A percentile compares a stretch with the other conserved stretches of the same genome.
Conservation (phyloP, 2,797 vertebrate genomes). For the Ctenopoma multispine region DNA sequence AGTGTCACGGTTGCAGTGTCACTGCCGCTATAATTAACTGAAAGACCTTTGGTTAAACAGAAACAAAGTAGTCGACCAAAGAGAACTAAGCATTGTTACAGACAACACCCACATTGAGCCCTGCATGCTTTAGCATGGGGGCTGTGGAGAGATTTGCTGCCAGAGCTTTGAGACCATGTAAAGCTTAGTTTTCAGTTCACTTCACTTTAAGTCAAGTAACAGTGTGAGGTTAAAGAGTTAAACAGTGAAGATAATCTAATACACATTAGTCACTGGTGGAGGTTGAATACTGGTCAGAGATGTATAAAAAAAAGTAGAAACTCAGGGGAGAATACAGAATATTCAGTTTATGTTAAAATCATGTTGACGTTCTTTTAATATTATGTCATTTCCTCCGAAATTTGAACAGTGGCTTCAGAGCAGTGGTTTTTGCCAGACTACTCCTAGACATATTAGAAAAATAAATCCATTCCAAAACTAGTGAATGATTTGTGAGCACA, state of each 20-base stretch:
- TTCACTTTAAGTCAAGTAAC: not conserved
- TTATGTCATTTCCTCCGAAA: slow-evolving; percentile 49
- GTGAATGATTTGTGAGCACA: slow-evolving; percentile 71
- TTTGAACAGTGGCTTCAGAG: slow-evolving; percentile 22
- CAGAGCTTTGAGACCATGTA: slow-evolving; percentile 23
- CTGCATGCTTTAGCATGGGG: slow-evolving; percentile 67
- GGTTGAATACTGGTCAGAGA: not conserved
- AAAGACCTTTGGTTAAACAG: slow-evolving; percentile 30
- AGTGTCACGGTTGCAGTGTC: not conserved
- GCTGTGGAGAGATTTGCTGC: slow-evolving; percentile 33
- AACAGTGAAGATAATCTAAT: not conserved
- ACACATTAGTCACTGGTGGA: not conserved
- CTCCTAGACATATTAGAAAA: slow-evolving; percentile 42
- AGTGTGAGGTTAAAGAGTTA: slow-evolving; percentile 19
- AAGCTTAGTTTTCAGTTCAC: not conserved
- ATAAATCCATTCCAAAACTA: slow-evolving; percentile 53
- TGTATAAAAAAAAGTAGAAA: not conserved
- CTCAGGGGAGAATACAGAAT: not conserved
- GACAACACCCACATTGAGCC: slow-evolving; percentile 64
- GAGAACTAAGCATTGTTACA: slow-evolving; percentile 71
- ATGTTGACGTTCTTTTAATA: slow-evolving; percentile 34
- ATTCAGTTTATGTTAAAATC: slow-evolving; percentile 7
- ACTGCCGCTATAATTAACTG: slow-evolving; percentile 2
- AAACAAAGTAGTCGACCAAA: slow-evolving; percentile 26
- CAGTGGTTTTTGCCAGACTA: slow-evolving; percentile 13